Evolutionary conservation across 2,113 vertebrate genomes (phyloP).

Genomic region (Chlamydotis undulata): DNA sequence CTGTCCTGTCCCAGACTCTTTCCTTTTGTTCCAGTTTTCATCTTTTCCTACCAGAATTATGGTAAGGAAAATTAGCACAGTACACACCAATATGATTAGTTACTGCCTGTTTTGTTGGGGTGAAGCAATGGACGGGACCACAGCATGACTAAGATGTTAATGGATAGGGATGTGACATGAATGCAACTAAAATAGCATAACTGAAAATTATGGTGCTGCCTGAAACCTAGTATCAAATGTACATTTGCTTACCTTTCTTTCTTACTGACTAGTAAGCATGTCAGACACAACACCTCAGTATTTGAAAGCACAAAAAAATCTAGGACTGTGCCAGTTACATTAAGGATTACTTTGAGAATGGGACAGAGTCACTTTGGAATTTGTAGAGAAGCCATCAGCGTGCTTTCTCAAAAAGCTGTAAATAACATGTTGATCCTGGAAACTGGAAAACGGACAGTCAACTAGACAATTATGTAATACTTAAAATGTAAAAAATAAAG

Average conservation of each 20-base stretch:
- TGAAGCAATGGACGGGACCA: not conserved
- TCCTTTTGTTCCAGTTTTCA: not conserved
- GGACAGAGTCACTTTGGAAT: not conserved
- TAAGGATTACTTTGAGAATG: not conserved
- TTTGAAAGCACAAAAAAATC: conserved; percentile 19
- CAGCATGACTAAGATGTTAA: not conserved
- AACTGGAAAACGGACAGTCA: not conserved
- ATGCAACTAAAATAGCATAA: not conserved
- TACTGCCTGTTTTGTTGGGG: not conserved
- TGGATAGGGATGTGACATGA: not conserved
- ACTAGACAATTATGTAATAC: not conserved
- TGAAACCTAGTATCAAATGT: not conserved
- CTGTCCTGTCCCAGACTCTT: not conserved
- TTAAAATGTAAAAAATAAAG: not conserved
- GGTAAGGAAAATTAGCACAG: not conserved
- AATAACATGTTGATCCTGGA: conserved; percentile 1
- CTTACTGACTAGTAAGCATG: not conserved
- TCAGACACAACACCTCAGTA: not conserved
- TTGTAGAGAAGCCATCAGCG: not conserved
- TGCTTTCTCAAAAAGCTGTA: conserved; percentile 28
- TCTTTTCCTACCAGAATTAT: not conserved
- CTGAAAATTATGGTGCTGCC: not conserved
- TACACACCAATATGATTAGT: not conserved
- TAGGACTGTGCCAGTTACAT: not conserved
- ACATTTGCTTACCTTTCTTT: not conserved